These are phyloP conservation scores for Bacillus rossius DNA, from an alignment of 1,140 invertebrate genomes.

Conservation along the genomic window DNA sequence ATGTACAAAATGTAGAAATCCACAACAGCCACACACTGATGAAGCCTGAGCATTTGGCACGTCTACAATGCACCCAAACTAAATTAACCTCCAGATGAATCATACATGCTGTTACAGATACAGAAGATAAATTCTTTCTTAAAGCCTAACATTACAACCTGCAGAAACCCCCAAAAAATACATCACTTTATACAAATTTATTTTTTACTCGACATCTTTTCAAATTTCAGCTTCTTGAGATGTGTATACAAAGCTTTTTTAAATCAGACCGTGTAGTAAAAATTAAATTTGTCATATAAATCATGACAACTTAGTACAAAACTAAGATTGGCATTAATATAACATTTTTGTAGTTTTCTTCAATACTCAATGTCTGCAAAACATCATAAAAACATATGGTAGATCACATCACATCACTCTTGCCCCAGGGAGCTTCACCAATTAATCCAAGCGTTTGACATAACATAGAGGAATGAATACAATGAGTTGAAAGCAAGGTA, in stretches of 20 bases:
- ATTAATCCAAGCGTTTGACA: slow-evolving; percentile 8
- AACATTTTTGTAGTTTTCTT: slow-evolving; percentile 19
- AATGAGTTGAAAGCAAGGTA: slow-evolving; percentile 8
- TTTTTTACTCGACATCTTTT: slow-evolving; percentile 11
- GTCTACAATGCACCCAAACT: no score
- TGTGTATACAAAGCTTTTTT: slow-evolving; percentile 20
- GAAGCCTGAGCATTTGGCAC: slow-evolving; percentile 8
- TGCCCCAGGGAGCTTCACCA: slow-evolving; percentile 8
- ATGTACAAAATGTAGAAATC: slow-evolving; percentile 21
- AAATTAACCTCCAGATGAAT: no score
- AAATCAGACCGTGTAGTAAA: slow-evolving; percentile 23
- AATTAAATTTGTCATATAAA: slow-evolving; percentile 17
- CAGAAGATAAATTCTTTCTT: no score
- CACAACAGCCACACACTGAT: slow-evolving; percentile 10
- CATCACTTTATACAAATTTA: slow-evolving; percentile 22
- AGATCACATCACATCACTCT: slow-evolving; percentile 14
- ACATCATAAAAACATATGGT: slow-evolving; percentile 12
- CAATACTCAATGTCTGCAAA: slow-evolving; percentile 19
- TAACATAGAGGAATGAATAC: slow-evolving; percentile 9
- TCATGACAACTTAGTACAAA: slow-evolving; percentile 26
- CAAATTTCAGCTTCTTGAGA: slow-evolving; percentile 7
- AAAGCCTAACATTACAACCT: no score
- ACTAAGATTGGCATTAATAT: slow-evolving; percentile 24
- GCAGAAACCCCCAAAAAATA: slow-evolving; percentile 18
- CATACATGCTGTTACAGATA: no score